Conservation (phyloP, 2,113 vertebrate species). For the Pelusios castaneus region DNA sequence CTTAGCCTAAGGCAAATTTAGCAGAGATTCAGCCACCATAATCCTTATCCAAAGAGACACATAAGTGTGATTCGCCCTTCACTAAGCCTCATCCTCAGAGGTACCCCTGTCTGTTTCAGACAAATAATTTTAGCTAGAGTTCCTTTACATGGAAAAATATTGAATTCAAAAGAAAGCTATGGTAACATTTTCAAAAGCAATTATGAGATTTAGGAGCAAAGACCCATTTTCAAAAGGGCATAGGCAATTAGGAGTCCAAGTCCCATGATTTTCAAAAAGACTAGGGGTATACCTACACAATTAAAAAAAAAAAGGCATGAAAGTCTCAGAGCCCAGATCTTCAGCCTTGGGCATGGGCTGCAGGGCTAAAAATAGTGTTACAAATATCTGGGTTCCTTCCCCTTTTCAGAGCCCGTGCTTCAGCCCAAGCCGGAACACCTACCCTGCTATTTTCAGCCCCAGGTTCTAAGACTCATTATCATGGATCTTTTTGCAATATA, state of each 20-base stretch:
- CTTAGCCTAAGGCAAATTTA: not conserved
- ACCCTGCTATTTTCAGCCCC: not conserved
- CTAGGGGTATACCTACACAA: not conserved
- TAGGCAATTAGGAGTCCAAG: not conserved
- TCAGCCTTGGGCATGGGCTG: not conserved
- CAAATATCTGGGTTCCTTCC: no score
- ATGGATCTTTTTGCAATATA: not conserved
- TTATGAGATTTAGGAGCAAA: not conserved
- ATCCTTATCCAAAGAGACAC: not conserved
- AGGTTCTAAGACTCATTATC: not conserved
- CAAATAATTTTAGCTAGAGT: not conserved
- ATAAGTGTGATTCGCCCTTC: not conserved
- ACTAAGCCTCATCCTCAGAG: not conserved
- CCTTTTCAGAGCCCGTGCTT: not conserved
- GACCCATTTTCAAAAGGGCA: not conserved
- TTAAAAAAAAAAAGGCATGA: not conserved
- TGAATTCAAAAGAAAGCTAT: not conserved
- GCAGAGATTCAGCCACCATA: not conserved
- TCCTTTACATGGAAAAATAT: not conserved
- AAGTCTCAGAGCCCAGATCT: not conserved
- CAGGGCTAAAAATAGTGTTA: not conserved
- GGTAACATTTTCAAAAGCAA: not conserved
- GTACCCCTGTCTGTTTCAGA: not conserved
- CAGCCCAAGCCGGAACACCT: not conserved
- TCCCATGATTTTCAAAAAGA: not conserved